Evolutionary conservation across 2,888 invertebrate genomes (phyloP), one percentile per base, ranked within the genome.

Genomic region (Gnatocerus cornutus): DNA sequence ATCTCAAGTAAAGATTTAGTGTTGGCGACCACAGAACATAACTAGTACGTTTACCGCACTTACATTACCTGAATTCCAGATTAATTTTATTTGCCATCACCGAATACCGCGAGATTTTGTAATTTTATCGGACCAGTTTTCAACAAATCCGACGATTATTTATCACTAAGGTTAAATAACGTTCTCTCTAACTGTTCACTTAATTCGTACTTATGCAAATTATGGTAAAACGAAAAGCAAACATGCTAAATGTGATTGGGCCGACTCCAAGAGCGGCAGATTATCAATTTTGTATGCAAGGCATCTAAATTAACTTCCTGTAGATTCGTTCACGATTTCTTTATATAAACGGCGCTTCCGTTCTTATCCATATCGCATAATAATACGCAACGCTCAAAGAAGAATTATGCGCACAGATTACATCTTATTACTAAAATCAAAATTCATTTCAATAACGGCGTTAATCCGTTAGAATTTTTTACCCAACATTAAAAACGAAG

Each of bases 301-400:
- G 52, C 37, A 41, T 62, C 14, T 41, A 16, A 62, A 62, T 52
- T 50, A 62, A 62, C 39, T 62, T 62, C 62, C 58, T 58, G 58
- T 41, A 14, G n/a, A 3, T 53, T 53, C n/a, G n/a, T 46, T 55
- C 37, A 50, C 14, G 53, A 37, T 53, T 53, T 53, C 53, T 53
- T 53, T 2, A 53, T 43, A 45, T 45, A 45, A 45, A 45, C 14
- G n/a, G 21, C n/a, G 13, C 21, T 58, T 58, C 58, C 58, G 43
- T 58, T 58, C 27, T 27, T 41, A 16, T 58, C 58, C 21, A 37
- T 55, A 39, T 55, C 41, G 9, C 16, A 9, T 16, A 33, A 53
- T 39, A 39, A 55, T 39, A 21, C 21, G 9, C 14, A 55, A 14
- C 9, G 33, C 6, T 33, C 1, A 33, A 33, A 33, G 33, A 21